Conservation (phyloP, 2,113 vertebrate species). For the Melanostigma gelatinosum region DNA sequence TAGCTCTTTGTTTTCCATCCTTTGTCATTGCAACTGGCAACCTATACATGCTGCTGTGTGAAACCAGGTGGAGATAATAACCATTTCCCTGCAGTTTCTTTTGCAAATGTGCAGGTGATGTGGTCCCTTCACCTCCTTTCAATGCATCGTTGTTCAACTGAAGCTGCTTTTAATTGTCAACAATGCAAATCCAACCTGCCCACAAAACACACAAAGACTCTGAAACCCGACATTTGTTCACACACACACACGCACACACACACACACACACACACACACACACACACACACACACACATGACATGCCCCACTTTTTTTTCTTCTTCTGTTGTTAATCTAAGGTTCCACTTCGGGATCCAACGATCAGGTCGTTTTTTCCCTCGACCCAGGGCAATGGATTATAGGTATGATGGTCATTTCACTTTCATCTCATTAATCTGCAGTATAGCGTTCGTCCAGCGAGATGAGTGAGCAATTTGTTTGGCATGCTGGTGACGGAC, state of each 20-base stretch:
- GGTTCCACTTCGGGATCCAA: neutral
- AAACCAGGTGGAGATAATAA: conserved; percentile 4
- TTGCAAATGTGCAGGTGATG: conserved; percentile 52
- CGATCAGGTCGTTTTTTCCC: neutral
- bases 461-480: conserved; percentile 3
- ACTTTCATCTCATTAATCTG: neutral
- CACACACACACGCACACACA: neutral
- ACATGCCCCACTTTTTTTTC: neutral
- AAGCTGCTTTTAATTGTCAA: conserved; percentile 35
- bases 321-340: neutral
- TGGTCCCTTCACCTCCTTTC: conserved; percentile 27
- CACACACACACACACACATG: neutral
- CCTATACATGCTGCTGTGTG: conserved; percentile 1
- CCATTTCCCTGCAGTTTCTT: conserved; percentile 65
- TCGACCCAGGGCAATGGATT: neutral
- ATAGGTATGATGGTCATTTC: neutral
- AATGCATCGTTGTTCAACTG: conserved; percentile 45
- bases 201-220: conserved; percentile 4
- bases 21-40: conserved; percentile 1
- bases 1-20: neutral
- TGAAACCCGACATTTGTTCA: neutral
- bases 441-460: neutral
- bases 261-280: neutral
- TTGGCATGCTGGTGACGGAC: conserved; percentile 8
- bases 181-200: conserved; percentile 15